These are phyloP conservation scores for Serranus cabrilla DNA, from an alignment of 2,797 vertebrate genomes.

Conservation along the genomic window DNA sequence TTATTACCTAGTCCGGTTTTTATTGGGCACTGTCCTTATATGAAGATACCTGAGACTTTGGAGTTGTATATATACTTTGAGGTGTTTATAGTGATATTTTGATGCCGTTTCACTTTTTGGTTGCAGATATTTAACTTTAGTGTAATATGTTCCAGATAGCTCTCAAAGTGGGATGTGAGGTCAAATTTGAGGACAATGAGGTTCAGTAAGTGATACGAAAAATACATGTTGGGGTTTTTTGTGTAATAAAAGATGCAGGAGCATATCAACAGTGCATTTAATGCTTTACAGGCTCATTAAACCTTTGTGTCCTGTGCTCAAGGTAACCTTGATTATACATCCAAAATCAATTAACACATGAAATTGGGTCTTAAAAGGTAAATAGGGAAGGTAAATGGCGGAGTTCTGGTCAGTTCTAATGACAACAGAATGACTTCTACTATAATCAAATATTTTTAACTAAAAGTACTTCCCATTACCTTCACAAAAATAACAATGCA, in stretches of 20 bases:
- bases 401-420: not conserved
- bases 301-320: not conserved
- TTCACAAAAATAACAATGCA: not conserved
- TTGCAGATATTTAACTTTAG: not conserved
- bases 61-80: not conserved
- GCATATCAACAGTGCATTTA: not conserved
- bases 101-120: not conserved
- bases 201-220: not conserved
- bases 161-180: not conserved
- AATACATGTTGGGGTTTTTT: not conserved
- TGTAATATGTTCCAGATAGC: not conserved
- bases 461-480: not conserved
- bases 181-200: not conserved
- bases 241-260: not conserved
- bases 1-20: not conserved
- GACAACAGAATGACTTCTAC: not conserved
- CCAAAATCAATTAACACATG: slow-evolving; percentile 16
- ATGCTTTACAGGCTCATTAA: slow-evolving; percentile 10
- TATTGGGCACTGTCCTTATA: not conserved
- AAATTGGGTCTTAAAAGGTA: not conserved
- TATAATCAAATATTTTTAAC: slow-evolving; percentile 9
- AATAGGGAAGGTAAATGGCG: not conserved
- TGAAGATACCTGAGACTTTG: not conserved
- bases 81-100: not conserved
- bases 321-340: not conserved